Base-by-base conservation (phyloP, 2,113 vertebrate genomes). In the Phoenicopterus ruber region DNA sequence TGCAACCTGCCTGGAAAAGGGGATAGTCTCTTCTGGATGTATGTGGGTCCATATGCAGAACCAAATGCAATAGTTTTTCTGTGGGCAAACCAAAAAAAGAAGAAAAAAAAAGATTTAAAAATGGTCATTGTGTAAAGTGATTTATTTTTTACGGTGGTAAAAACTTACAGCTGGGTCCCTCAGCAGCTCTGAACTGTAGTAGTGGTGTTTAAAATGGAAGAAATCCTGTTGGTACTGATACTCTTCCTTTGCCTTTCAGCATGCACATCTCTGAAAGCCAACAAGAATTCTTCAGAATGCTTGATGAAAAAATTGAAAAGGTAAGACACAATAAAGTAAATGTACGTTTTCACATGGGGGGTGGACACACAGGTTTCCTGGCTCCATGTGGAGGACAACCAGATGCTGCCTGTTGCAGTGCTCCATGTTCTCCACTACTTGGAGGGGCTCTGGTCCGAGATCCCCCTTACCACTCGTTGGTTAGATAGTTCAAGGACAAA, bases 231-330 rank as follows among this genome's bases (percentile, higher is more conserved):
- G 65, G 63, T 88, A 61, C 28, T 62, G 42, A 76, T 29, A 12
- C 17, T 91, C 46, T 94, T 61, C 4, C 74, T 96, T 80, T 98
- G 49, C 91, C 67, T 97, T 98, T 97, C 98, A 99, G 99, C 97
- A 99, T 99, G 98, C 99, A 99, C 98, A 99, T 99, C 96, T 99
- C 99, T 82, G 99, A 99, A 98, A 99, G 99, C 98, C 99, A 99
- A 97, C 99, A 99, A 97, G 99, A 99, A 97, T 99, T 99, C 98
- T 99, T 99, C 98, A 98, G 99, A 98, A 99, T 99, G 99, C 98
- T 99, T 97, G 99, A 99, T 98, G 99, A 99, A 98, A 99, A 99
- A 98, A 99, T 99, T 93, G 99, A 99, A 98, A 99, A 99, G 99
- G 99, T 99, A 98, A 98, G 98, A 18, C 5, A 4, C 34, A 44